phyloP scores from a whole-genome alignment of 2,113 vertebrate species.

The Chloropsis cyanopogon region DNA sequence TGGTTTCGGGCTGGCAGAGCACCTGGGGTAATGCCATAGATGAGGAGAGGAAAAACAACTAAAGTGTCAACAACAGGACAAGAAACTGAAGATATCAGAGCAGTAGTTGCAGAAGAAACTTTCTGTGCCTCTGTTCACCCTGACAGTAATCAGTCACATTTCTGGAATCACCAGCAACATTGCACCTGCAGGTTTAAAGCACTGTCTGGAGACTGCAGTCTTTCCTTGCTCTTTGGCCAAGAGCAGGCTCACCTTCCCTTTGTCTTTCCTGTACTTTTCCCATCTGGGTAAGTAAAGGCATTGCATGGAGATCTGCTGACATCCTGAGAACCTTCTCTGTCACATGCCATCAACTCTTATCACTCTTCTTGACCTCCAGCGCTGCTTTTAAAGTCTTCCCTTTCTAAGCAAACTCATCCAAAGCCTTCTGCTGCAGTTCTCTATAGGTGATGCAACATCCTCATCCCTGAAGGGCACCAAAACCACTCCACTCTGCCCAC shows the following conservation, averaged over 20 bases:
- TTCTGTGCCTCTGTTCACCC: not conserved
- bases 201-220: not conserved
- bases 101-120: not conserved
- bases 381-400: not conserved
- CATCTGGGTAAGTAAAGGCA: not conserved
- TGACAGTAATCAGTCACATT: accelerated
- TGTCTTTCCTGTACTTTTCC: not conserved
- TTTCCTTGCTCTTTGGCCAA: accelerated
- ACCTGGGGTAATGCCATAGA: not conserved
- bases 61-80: not conserved
- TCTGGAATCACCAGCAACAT: not conserved
- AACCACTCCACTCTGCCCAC: not conserved
- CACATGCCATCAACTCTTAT: not conserved
- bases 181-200: not conserved
- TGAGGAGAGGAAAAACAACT: not conserved
- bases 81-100: not conserved
- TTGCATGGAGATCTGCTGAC: not conserved
- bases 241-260: not conserved
- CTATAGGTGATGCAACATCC: not conserved
- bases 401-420: not conserved
- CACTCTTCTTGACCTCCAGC: not conserved
- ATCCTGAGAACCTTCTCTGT: not conserved
- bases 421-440: not conserved
- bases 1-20: not conserved
- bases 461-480: not conserved